Base-by-base conservation (phyloP, 2,888 invertebrate species). In the Stenolophus ochropezus region DNA sequence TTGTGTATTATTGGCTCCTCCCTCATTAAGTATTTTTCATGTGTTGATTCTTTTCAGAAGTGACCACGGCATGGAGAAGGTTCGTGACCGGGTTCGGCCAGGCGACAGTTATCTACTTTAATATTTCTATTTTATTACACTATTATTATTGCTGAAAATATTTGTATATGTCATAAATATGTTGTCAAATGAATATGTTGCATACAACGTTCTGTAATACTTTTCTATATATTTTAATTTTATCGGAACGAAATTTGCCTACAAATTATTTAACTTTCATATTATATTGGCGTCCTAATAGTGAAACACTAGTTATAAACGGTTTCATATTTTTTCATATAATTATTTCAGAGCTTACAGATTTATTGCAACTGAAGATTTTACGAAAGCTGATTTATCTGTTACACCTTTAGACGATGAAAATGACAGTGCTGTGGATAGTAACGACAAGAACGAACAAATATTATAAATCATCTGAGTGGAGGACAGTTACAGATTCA, bases 301-400 rank as follows among this genome's bases (percentile, higher is more conserved):
- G 47, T 69, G 82, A 80, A 82, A 82, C 82, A 74, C 20, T 25
- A 81, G 49, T 58, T 33, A 82, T 25, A 33, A 75, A 82, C 47
- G 81, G 81, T 58, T 1, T 56, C 81, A 61, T 51, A 11, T 65
- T 8, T 21, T 53, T 77, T 82, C 47, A n/a, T n/a, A n/a, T 71
- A 80, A 84, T 79, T 6, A 82, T 82, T 11, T 21, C 82, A 73
- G 69, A 83, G 47, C 82, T 83, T 25, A 76, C 74, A 51, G 82
- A 83, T 82, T 65, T 84, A 83, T 83, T 25, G 83, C 83, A 82
- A 82, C 20, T 83, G 83, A 83, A 56, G 78, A 84, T 20, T 84
- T 84, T 83, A 83, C 82, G 84, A 16, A 58, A 3, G 83, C 83
- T 8, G 83, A 83, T 80, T 61, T 84, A 56, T 84, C 76, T 69